These are phyloP conservation scores for Onychostoma macrolepis DNA, from an alignment of 2,113 vertebrate genomes.

Conservation along the genomic window DNA sequence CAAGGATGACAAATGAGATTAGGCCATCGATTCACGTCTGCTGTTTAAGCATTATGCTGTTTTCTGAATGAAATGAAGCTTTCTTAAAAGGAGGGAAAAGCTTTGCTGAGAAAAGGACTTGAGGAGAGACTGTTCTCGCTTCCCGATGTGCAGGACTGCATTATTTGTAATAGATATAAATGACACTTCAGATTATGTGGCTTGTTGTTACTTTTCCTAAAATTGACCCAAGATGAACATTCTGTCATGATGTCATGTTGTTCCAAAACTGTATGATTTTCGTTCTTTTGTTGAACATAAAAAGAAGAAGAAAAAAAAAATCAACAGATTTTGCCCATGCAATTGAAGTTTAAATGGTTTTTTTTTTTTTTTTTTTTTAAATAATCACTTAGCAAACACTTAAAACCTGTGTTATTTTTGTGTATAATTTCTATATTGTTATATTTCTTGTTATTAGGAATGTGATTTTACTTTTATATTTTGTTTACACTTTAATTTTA, in stretches of 20 bases:
- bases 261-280: too few species aligned
- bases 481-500: too few species aligned
- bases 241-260: not conserved
- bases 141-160: not conserved
- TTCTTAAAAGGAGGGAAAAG: not conserved
- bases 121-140: not conserved
- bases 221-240: not conserved
- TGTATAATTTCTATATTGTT: too few species aligned
- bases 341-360: too few species aligned
- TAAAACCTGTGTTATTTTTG: too few species aligned
- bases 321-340: too few species aligned
- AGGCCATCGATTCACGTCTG: constrained; percentile 65
- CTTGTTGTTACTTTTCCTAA: not conserved
- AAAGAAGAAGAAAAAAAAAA: too few species aligned
- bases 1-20: constrained; percentile 72
- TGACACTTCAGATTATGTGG: not conserved
- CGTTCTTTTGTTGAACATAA: too few species aligned
- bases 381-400: not conserved
- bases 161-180: not conserved
- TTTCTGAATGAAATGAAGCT: constrained; percentile 64
- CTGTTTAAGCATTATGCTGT: constrained; percentile 25
- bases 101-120: constrained; percentile 54
- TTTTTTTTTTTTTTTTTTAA: too few species aligned
- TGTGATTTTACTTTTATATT: too few species aligned
- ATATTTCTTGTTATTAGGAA: too few species aligned